Conservation (phyloP, 2,888 invertebrate genomes). For the Mactromeris polynyma region DNA sequence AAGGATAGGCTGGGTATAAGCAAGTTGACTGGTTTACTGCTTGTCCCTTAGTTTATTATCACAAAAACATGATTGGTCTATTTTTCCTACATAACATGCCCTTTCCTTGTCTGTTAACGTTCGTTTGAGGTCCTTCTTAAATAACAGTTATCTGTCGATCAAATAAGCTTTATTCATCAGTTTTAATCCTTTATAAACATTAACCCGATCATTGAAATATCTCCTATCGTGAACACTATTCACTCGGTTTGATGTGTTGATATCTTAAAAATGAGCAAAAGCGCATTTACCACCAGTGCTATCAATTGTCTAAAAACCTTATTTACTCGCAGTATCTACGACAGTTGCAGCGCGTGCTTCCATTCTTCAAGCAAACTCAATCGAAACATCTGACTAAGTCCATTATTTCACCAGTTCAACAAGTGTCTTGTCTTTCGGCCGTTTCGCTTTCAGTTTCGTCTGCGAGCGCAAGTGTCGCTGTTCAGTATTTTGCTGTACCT, state of each 20-base stretch:
- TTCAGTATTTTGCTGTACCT: not conserved
- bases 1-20: not conserved
- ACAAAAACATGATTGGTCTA: not conserved
- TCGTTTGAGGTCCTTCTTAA: not conserved
- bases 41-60: not conserved
- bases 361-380: not conserved
- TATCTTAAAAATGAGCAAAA: not conserved
- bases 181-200: constrained; percentile 2
- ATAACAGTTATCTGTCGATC: not conserved
- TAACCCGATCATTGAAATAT: not conserved
- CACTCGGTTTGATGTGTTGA: not conserved
- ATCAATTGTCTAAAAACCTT: not conserved
- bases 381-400: not conserved
- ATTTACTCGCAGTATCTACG: not conserved
- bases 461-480: not conserved
- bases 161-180: not conserved
- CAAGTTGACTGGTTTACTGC: not conserved
- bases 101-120: not conserved
- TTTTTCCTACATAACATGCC: not conserved
- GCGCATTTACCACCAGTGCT: not conserved
- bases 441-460: not conserved
- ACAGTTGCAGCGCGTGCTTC: not conserved
- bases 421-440: not conserved
- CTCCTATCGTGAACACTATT: not conserved
- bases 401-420: not conserved